Evolutionary conservation across 2,888 invertebrate genomes (phyloP), one percentile per base, ranked within the genome.

Genomic region (Plagiodera versicolora): DNA sequence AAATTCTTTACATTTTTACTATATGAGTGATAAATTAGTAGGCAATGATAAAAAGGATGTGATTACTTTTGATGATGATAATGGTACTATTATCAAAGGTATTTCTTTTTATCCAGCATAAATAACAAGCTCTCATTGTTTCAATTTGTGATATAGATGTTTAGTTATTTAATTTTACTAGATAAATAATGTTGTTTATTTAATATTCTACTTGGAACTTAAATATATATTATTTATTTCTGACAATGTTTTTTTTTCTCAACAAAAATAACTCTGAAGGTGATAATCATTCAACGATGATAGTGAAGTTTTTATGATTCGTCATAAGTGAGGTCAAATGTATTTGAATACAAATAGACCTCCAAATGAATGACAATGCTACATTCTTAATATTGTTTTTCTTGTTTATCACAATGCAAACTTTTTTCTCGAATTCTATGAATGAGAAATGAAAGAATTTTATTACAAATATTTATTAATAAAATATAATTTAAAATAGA

Each of bases 401-500:
- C n/a, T n/a, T n/a, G n/a, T n/a, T n/a, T n/a, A n/a, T n/a, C n/a
- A n/a, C n/a, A n/a, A n/a, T n/a, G n/a, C n/a, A n/a, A n/a, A n/a
- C n/a, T 19, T 19, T 6, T 19, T 48, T 24, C 24, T 24, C 18
- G 39, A 19, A 5, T n/a, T 32, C 17, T 10, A n/a, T 9, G 17
- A 32, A 20, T 47, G 9, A 24, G 58, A 48, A 48, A 14, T 18
- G 28, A 45, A 11, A 18, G 17, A 10, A 39, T 46, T 53, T 67
- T 67, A 66, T 62, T 70, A 69, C 57, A 72, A 70, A 68, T 67
- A 35, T 70, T 72, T 70, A 70, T 68, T 74, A 74, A 72, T 74
- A 74, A 74, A 74, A 74, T 72, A 74, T 75, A 76, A 76, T 75
- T 75, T 75, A 76, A 74, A 72, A 73, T 71, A 74, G 65, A 67